Evolutionary conservation across 2,797 vertebrate genomes (phyloP).

Genomic region (Hybognathus amarus): DNA sequence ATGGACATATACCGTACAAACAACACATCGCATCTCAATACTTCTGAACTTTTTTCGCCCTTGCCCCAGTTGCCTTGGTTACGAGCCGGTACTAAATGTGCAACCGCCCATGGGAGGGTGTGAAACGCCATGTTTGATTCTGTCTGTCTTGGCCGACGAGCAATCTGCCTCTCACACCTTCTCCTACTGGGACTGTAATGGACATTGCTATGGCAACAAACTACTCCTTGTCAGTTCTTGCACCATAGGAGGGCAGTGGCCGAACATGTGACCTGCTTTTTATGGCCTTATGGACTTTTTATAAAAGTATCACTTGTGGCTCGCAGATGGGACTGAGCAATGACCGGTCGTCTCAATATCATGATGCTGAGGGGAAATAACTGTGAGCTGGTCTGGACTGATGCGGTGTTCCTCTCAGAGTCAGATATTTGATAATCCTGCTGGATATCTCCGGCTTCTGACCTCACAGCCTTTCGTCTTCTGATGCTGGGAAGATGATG

Average conservation of each 20-base stretch:
- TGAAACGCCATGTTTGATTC: slow-evolving; percentile 73
- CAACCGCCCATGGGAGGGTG: slow-evolving; percentile 62
- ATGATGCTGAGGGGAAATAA: neutral
- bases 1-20: slow-evolving; percentile 20
- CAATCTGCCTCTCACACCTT: slow-evolving; percentile 68
- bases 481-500: slow-evolving; percentile 2
- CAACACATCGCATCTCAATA: slow-evolving; percentile 27
- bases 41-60: slow-evolving; percentile 62
- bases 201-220: slow-evolving; percentile 67
- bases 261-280: slow-evolving; percentile 1
- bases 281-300: neutral
- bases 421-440: neutral
- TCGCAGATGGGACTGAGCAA: neutral
- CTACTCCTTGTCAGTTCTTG: slow-evolving; percentile 60
- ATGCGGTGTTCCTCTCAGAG: neutral
- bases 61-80: slow-evolving; percentile 69
- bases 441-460: neutral
- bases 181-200: slow-evolving; percentile 52
- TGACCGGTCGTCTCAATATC: neutral
- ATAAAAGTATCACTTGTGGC: neutral
- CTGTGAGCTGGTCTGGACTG: neutral
- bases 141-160: slow-evolving; percentile 61
- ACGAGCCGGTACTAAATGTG: slow-evolving; percentile 67
- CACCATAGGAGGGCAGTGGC: slow-evolving; percentile 48
- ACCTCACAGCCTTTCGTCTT: neutral